Evolutionary conservation across 2,113 vertebrate species (phyloP), one percentile per base, ranked within the genome.

Genomic region (Phainopepla nitens): DNA sequence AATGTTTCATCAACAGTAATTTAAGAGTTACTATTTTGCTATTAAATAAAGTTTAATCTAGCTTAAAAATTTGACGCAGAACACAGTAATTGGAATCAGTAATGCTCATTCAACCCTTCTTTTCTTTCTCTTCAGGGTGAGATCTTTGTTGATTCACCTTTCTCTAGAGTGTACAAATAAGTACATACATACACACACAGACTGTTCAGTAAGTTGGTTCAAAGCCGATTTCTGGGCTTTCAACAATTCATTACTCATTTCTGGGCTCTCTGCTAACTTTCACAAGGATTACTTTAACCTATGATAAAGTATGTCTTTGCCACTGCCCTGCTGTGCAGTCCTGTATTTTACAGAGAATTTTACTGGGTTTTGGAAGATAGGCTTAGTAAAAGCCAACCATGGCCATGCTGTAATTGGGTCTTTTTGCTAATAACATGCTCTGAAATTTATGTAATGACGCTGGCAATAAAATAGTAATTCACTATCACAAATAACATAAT

Each of bases 101-200:
- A 60, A 36, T 72, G 71, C 35, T 90, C 33, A 24, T 76, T 80
- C 65, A 72, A 23, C 35, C 54, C 23, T 70, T 23, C 36, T 72
- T 28, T 89, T 49, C 36, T 60, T 81, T 56, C 35, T 83, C 29
- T n/a, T 56, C 56, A 28, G 15, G 21, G 4, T 13, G 70, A 79
- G 51, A 9, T n/a, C 21, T 89, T 45, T 60, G 27, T 70, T 81
- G 60, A 19, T 82, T 88, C 58, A 12, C 35, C 20, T 85, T 21
- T 39, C 25, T 62, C 25, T 65, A 27, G 41, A 45, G 25, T 23
- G 57, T 12, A 10, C 53, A 24, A 39, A 28, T 49, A 62, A 2
- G 8, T 31, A 7, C 13, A 4, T 6, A 7, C 4, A 9, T 21
- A 21, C 7, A 22, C 7, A 20, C 9, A 16, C 4, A 2, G 15